Conservation (phyloP, 1,140 invertebrate species). For the Bombus ignitus region DNA sequence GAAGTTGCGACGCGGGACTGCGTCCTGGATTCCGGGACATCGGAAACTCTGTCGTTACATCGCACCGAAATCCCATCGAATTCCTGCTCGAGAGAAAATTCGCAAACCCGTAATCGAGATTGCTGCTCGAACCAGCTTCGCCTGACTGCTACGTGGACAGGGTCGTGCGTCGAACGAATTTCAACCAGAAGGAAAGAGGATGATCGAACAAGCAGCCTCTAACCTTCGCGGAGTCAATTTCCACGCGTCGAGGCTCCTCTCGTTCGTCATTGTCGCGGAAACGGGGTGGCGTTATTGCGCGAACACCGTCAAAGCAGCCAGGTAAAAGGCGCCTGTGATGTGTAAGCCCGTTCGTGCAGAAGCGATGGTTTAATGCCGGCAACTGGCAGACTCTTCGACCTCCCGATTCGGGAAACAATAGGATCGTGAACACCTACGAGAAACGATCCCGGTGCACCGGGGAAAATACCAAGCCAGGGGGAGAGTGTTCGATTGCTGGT, state of each 20-base stretch:
- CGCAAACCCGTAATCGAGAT: not conserved
- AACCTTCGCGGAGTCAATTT: not conserved
- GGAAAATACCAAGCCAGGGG: not conserved
- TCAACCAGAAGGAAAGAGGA: not conserved
- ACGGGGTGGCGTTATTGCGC: not conserved
- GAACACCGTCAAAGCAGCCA: not conserved
- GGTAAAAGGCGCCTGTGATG: constrained; percentile 47
- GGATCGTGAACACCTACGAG: not conserved
- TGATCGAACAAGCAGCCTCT: not conserved
- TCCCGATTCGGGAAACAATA: constrained; percentile 12
- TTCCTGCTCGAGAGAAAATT: not conserved
- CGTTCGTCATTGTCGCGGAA: constrained; percentile 20
- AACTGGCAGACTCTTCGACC: not conserved
- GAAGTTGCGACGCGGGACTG: not conserved
- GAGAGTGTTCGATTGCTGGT: not conserved
- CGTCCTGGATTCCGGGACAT: not conserved
- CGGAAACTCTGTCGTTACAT: not conserved
- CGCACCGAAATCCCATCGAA: not conserved
- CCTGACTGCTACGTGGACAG: not conserved
- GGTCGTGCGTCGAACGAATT: not conserved
- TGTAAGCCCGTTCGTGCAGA: constrained; percentile 64
- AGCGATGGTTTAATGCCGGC: constrained; percentile 58
- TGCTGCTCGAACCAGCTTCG: too few species aligned
- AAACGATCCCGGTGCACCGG: not conserved
- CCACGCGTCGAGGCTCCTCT: not conserved